Conservation (phyloP, 2,888 invertebrate genomes). For the Drosophila mulleri region DNA sequence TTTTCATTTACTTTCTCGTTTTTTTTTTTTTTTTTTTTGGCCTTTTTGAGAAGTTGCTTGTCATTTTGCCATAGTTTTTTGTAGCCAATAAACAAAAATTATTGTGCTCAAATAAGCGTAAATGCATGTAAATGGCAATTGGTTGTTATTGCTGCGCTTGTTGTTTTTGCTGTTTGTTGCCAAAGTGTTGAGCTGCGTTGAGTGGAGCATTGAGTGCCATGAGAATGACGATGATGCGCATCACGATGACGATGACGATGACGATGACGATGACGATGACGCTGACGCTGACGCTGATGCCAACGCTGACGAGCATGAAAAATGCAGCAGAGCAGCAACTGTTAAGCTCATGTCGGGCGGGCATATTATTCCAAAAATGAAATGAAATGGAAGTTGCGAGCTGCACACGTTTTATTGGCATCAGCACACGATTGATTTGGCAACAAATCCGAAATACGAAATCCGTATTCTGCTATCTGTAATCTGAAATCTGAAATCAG, state of each 20-base stretch:
- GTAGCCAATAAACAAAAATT: conserved; percentile 77
- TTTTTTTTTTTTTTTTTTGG: conserved; percentile 9
- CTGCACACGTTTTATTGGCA: conserved; percentile 69
- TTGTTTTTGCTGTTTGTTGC: conserved; percentile 68
- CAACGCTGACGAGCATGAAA: conserved; percentile 60
- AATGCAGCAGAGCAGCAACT: conserved; percentile 54
- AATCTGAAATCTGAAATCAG: conserved; percentile 12
- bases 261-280: not conserved
- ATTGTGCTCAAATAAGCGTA: conserved; percentile 80
- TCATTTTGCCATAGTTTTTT: conserved; percentile 65
- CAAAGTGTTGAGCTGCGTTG: conserved; percentile 59
- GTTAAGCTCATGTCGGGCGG: conserved; percentile 41
- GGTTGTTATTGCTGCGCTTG: conserved; percentile 24
- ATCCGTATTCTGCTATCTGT: conserved; percentile 3
- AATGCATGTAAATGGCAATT: conserved; percentile 67
- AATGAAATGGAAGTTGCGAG: conserved; percentile 77
- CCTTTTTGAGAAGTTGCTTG: conserved; percentile 26
- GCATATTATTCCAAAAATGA: conserved; percentile 68
- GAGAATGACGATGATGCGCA: conserved; percentile 21
- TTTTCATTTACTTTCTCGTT: not conserved
- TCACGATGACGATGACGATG: conserved; percentile 14
- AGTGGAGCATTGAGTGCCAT: conserved; percentile 37
- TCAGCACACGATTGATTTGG: conserved; percentile 71
- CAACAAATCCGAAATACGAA: conserved; percentile 65
- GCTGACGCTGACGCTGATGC: conserved; percentile 1